These are phyloP conservation scores for Mythimna vitellina DNA, from an alignment of 2,888 invertebrate genomes.

Conservation along the genomic window DNA sequence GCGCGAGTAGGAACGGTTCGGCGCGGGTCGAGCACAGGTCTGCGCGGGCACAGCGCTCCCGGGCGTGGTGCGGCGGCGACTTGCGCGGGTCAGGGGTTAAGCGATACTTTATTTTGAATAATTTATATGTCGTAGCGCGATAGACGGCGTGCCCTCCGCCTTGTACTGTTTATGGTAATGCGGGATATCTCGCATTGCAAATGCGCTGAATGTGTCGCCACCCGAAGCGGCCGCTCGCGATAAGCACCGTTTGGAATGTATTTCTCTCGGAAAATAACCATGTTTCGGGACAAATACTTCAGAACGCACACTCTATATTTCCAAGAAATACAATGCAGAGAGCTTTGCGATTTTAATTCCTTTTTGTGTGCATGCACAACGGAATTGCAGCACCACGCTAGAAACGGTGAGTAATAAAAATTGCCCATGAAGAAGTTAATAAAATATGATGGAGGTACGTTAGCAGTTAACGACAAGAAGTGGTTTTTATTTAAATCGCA, in stretches of 20 bases:
- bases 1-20: constrained; percentile 40
- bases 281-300: constrained; percentile 77
- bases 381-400: constrained; percentile 18
- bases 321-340: constrained; percentile 54
- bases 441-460: constrained; percentile 51
- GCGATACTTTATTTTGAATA: constrained; percentile 91
- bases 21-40: constrained; percentile 30
- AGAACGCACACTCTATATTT: constrained; percentile 67
- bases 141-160: constrained; percentile 89
- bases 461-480: constrained; percentile 55
- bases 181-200: constrained; percentile 90
- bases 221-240: constrained; percentile 82
- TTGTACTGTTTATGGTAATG: constrained; percentile 90
- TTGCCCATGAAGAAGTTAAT: constrained; percentile 48
- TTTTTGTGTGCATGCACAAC: constrained; percentile 19
- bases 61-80: constrained; percentile 68
- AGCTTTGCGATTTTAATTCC: constrained; percentile 25
- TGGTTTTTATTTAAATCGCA: constrained; percentile 70
- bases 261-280: constrained; percentile 76
- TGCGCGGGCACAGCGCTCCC: constrained; percentile 57
- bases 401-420: constrained; percentile 33
- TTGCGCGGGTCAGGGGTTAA: constrained; percentile 85
- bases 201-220: constrained; percentile 89
- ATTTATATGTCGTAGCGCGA: constrained; percentile 90
- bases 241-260: constrained; percentile 82